Percentiles rank a stretch among this genome's conserved stretches.
Evolutionary conservation across 1,140 invertebrate species (phyloP).

Genomic region (Drosophila seguyi): DNA sequence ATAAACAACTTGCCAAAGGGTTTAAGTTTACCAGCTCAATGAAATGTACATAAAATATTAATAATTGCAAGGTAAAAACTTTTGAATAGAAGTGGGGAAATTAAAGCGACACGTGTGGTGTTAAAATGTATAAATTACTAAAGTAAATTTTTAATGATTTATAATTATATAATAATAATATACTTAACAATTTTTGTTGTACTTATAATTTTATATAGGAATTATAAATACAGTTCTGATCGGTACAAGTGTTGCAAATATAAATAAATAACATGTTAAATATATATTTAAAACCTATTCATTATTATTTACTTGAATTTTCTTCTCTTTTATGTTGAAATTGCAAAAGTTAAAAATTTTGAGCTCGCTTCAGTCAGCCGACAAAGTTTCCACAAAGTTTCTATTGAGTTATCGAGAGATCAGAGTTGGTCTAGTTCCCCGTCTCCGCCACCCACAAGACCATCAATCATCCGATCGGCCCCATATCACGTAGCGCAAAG

Average conservation of each 20-base stretch:
- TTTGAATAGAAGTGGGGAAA: background rate
- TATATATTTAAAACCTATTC: background rate
- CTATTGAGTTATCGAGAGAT: slow-evolving; percentile 23
- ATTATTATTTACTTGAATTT: background rate
- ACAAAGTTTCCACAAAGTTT: slow-evolving; percentile 5
- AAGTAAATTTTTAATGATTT: background rate
- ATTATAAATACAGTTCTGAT: background rate
- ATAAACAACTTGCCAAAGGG: slow-evolving; percentile 7
- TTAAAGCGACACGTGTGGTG: background rate
- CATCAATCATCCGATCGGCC: slow-evolving; percentile 62
- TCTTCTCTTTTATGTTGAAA: background rate
- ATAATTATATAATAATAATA: background rate
- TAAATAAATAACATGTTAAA: background rate
- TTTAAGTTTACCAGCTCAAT: background rate
- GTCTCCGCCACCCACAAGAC: background rate
- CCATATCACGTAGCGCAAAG: slow-evolving; percentile 49
- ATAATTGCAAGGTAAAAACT: background rate
- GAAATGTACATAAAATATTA: background rate
- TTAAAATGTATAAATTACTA: background rate
- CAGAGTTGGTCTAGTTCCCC: slow-evolving; percentile 20
- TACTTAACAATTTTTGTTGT: background rate
- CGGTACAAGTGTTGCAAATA: background rate
- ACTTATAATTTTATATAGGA: background rate
- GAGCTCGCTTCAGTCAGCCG: background rate
- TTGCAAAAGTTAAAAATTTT: background rate